Conservation (phyloP, 1,140 invertebrate species). For the Atta colombica region DNA sequence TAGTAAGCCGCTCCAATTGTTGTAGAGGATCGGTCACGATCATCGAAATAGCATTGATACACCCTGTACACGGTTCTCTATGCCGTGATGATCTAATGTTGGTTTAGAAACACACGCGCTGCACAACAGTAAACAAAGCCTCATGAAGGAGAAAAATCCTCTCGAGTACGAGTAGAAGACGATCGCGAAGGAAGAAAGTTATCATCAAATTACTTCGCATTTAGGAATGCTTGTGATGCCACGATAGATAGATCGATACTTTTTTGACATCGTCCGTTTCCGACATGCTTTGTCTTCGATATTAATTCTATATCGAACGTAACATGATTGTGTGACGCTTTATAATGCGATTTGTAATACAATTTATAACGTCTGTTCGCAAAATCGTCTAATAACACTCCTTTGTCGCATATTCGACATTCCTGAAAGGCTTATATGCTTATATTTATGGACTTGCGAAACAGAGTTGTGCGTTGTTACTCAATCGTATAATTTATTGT, state of each 20-base stretch:
- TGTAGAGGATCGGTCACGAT: not conserved
- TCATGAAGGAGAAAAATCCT: conserved; percentile 30
- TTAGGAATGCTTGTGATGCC: conserved; percentile 9
- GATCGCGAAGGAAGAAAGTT: conserved; percentile 44
- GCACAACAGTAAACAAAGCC: conserved; percentile 39
- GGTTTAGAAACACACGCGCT: conserved; percentile 61
- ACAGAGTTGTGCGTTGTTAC: conserved; percentile 36
- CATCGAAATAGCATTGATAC: not conserved
- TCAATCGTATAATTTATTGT: conserved; percentile 54
- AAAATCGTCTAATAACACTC: conserved; percentile 18
- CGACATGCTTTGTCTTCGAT: conserved; percentile 1
- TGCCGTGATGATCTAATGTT: conserved; percentile 62
- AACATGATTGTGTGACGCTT: not conserved
- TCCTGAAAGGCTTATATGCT: conserved; percentile 1
- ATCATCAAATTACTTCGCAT: conserved; percentile 53
- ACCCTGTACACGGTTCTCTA: conserved; percentile 64
- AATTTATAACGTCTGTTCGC: conserved; percentile 28
- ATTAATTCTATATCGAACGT: not conserved
- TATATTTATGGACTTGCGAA: conserved; percentile 38
- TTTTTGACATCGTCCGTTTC: not conserved
- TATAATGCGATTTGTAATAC: conserved; percentile 4
- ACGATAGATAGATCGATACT: not conserved
- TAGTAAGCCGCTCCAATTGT: not conserved
- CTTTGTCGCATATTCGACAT: conserved; percentile 29
- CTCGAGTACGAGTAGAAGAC: conserved; percentile 21